Base-by-base conservation (phyloP, 2,888 invertebrate species). In the Pristionchus arcanus region DNA sequence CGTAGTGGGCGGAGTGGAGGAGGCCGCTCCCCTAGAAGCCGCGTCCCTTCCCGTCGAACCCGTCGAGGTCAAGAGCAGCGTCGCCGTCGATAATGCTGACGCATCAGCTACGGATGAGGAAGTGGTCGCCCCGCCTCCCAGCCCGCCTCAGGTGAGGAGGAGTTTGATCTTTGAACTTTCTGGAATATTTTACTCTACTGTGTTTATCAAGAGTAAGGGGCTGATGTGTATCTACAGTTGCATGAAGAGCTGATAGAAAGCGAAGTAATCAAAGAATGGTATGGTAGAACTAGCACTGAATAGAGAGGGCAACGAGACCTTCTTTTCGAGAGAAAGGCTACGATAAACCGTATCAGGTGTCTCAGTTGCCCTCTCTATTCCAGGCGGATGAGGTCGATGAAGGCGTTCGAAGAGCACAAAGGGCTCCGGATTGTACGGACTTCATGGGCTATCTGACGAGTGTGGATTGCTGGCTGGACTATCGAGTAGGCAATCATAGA, bases 401-500 rank as follows among this genome's bases (percentile, higher is more conserved):
- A 16, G 28, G 16, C 34, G 16, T 11, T 34, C 19, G 55, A 55
- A 55, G 55, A 55, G 15, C 13, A 13, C 25, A 63, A 9, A n/a
- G 34, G 16, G 71, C 42, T 5, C 25, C 25, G 4, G 49, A 49
- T 19, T 85, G 84, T n/a, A 55, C 55, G 11, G 84, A 85, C 84
- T 85, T 85, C 84, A 13, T 85, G 28, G 84, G 84, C 11, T 85
- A 85, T 85, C 59, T 85, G 13, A 85, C 84, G 21, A 31, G 34
- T 5, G 25, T 59, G 25, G 84, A 85, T 28, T 85, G 84, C 84
- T 85, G 84, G 84, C 28, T 85, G 25, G 81, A 81, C 3, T 81
- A 49, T 81, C 42, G 59, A 85, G 31, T 34, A 25, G 59, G 21
- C 16, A 59, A 15, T 34, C 31, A 49, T 49, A 49, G 42, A 49